Evolutionary conservation across 2,113 vertebrate genomes (phyloP), one percentile per base, ranked within the genome.

Genomic region (Poecilia latipinna): DNA sequence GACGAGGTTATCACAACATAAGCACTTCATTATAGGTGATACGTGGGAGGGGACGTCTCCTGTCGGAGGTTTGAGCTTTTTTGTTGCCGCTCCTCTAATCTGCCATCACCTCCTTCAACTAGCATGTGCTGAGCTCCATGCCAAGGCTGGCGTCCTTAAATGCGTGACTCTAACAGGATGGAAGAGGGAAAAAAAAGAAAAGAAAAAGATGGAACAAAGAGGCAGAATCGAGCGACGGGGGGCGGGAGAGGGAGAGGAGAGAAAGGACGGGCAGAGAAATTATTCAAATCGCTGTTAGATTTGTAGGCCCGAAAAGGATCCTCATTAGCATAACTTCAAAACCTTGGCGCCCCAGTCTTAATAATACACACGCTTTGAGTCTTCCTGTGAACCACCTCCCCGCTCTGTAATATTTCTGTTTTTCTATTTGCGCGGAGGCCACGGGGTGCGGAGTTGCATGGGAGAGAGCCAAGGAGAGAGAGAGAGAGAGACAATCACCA

Each of bases 291-390:
- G 76, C 60, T 33, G 71, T 82, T 83, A 83, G 83, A 89, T 86
- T 84, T 86, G 87, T 88, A 81, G 78, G 70, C 72, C 82, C 64
- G 73, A 84, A 54, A 83, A 86, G 70, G 75, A 74, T 86, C 68
- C 76, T 77, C 71, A 90, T 90, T 91, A 89, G 75, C 90, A 91
- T 90, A 86, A 89, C 84, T 90, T 88, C 80, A 89, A 90, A 93
- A 79, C 71, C 51, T 67, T 39, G 39, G 77, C 6, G 62, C 71
- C 78, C 73, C 65, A 48, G 65, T 84, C 83, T 87, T 88, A 87
- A 89, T 87, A 90, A 92, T 87, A 81, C 75, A 88, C 83, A 72
- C 33, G 60, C 77, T 82, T 62, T 72, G 86, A 88, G 86, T 74
- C 86, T 89, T 48, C 69, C 68, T 1, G 29, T 72, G 77, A 83